A percentile compares a stretch with the other conserved stretches of the same genome.
These are phyloP conservation scores for Anadara kagoshimensis DNA, from an alignment of 1,140 invertebrate species.

Conservation along the genomic window DNA sequence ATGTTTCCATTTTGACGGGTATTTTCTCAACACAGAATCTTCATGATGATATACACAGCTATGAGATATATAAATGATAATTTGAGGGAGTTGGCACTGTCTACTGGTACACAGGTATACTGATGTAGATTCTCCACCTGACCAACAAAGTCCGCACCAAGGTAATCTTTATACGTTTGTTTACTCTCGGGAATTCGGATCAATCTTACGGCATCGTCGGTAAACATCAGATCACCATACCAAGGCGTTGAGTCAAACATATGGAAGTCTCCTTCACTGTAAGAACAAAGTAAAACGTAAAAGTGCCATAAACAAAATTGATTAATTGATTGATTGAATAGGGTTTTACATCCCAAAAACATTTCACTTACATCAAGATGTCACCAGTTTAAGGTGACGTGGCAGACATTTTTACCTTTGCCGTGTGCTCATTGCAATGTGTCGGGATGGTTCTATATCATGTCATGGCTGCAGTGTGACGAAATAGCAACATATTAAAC, in stretches of 20 bases:
- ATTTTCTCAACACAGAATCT: neutral
- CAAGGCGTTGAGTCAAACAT: conserved; percentile 72
- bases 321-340: no score
- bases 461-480: no score
- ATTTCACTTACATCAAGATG: no score
- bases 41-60: conserved; percentile 4
- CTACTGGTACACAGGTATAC: conserved; percentile 61
- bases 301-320: no score
- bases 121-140: conserved; percentile 62
- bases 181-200: conserved; percentile 54
- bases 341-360: no score
- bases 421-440: no score
- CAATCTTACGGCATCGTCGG: conserved; percentile 69
- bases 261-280: conserved; percentile 69
- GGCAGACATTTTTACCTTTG: no score
- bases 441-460: no score
- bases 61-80: conserved; percentile 1
- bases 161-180: conserved; percentile 62
- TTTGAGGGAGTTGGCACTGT: conserved; percentile 14
- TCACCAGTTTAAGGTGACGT: no score
- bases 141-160: conserved; percentile 62
- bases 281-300: conserved; percentile 38
- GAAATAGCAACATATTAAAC: no score
- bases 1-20: no score
- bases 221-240: conserved; percentile 71